Evolutionary conservation across 2,797 vertebrate genomes (phyloP).

Genomic region (Clarias laeviceps): DNA sequence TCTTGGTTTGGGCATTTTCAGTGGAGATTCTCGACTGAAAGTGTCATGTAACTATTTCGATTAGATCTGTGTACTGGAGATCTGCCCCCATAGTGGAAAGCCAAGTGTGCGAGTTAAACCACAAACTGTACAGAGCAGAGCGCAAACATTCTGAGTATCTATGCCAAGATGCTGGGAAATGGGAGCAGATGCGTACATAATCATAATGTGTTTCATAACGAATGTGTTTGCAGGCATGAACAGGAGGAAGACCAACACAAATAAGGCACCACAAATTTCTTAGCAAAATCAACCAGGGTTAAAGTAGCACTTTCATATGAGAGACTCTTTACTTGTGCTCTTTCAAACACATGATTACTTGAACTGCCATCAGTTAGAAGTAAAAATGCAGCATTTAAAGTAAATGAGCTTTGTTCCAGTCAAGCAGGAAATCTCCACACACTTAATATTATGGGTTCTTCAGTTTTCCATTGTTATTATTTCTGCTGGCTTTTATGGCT

Average conservation of each 20-base stretch:
- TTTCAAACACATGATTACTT: conserved; percentile 22
- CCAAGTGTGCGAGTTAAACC: conserved; percentile 34
- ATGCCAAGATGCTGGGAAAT: conserved; percentile 30
- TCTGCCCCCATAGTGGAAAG: conserved; percentile 51
- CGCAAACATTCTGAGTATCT: conserved; percentile 33
- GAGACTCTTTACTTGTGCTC: conserved; percentile 32
- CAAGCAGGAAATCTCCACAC: conserved; percentile 1
- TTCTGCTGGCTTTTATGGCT: conserved; percentile 24
- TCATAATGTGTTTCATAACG: conserved; percentile 35
- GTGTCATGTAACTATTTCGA: neutral
- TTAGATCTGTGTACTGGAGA: conserved; percentile 4
- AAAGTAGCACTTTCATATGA: conserved; percentile 42
- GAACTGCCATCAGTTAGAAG: conserved; percentile 21
- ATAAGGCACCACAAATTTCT: conserved; percentile 63
- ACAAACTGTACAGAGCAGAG: conserved; percentile 22
- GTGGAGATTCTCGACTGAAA: conserved; percentile 7
- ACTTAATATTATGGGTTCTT: neutral
- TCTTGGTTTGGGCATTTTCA: conserved; percentile 30
- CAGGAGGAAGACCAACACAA: conserved; percentile 59
- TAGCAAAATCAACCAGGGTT: conserved; percentile 51
- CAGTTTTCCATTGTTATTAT: neutral
- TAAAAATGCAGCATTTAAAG: conserved; percentile 22
- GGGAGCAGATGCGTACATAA: conserved; percentile 33
- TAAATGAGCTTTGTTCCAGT: conserved; percentile 8
- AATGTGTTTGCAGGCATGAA: conserved; percentile 35